Conservation (phyloP, 1,140 invertebrate species). For the Tribolium madens region DNA sequence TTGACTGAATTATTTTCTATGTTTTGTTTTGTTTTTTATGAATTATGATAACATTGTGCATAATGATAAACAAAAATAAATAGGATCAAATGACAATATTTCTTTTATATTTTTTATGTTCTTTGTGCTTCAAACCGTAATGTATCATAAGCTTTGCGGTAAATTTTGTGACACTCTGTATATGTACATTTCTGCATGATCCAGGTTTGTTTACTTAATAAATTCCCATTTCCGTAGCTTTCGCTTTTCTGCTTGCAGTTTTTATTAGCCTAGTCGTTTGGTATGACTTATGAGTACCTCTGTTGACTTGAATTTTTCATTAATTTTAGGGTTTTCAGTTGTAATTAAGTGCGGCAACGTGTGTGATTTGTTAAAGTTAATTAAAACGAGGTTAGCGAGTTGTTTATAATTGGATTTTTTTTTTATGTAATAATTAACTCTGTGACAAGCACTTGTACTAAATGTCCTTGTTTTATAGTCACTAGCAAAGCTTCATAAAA, state of each 20-base stretch:
- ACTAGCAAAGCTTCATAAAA: background rate
- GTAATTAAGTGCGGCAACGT: conserved; percentile 10
- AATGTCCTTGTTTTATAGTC: background rate
- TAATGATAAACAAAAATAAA: no score
- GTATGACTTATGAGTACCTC: background rate
- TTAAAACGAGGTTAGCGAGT: background rate
- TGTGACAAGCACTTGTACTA: background rate
- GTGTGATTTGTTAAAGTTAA: conserved; percentile 15
- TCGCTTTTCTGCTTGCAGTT: background rate
- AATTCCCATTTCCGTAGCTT: background rate
- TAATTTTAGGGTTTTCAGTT: background rate
- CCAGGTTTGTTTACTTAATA: no score
- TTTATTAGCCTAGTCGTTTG: background rate
- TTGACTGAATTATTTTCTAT: no score
- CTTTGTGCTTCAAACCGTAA: no score
- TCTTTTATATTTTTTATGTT: no score
- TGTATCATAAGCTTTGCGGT: no score
- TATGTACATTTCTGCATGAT: no score
- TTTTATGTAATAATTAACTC: conserved; percentile 9
- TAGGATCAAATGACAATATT: no score
- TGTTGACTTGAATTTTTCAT: background rate
- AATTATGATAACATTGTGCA: no score
- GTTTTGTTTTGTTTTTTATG: no score
- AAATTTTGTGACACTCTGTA: no score
- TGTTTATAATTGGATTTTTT: conserved; percentile 17